phyloP scores from a whole-genome alignment of 2,113 vertebrate species.

The Amphiprion ocellaris region DNA sequence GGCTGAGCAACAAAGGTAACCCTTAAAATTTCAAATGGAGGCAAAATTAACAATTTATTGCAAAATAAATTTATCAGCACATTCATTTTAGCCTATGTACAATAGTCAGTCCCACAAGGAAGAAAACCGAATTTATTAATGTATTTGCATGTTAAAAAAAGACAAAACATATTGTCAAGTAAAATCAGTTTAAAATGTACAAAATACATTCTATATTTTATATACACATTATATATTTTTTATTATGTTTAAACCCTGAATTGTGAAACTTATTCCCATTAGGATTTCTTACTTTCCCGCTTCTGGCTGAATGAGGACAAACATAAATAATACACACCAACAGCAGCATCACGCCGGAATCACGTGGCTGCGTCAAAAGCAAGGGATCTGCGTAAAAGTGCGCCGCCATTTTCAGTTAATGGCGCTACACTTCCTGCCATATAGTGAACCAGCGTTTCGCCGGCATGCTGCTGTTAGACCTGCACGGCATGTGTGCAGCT shows the following conservation, averaged over 20 bases:
- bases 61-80: no score
- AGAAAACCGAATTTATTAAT: background rate
- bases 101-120: no score
- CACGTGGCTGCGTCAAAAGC: conserved; percentile 31
- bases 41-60: no score
- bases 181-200: background rate
- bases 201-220: background rate
- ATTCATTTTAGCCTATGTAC: no score
- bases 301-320: conserved; percentile 32
- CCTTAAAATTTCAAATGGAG: background rate
- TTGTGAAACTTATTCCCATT: no score
- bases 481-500: background rate
- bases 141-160: background rate
- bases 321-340: conserved; percentile 44
- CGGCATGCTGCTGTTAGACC: background rate
- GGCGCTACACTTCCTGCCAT: conserved; percentile 71
- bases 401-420: accelerated
- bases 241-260: background rate
- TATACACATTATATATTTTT: no score
- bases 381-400: conserved; percentile 50
- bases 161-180: no score
- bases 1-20: background rate
- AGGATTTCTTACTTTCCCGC: background rate
- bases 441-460: conserved; percentile 59
- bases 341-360: background rate